phyloP scores from a whole-genome alignment of 2,888 invertebrate species.

The Tetranychus truncatus region DNA sequence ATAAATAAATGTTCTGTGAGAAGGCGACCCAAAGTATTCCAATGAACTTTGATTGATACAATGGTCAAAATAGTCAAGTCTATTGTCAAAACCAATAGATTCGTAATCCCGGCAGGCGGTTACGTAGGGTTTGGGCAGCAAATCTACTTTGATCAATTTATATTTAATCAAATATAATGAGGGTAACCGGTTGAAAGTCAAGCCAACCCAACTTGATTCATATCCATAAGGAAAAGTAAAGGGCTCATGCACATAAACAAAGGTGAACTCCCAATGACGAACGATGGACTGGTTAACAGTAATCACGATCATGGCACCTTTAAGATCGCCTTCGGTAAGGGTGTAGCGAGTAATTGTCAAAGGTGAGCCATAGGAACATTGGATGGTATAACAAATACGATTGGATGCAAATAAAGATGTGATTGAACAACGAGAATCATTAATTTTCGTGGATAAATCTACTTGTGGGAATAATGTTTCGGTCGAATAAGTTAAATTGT shows the following conservation, averaged over 20 bases:
- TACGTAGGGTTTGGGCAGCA: background rate
- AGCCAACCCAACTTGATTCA: background rate
- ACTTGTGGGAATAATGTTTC: background rate
- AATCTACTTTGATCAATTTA: background rate
- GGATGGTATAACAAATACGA: background rate
- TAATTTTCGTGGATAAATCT: background rate
- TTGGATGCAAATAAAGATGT: background rate
- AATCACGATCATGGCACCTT: background rate
- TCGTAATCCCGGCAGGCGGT: background rate
- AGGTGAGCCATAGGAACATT: background rate
- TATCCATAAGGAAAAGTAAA: background rate
- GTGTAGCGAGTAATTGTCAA: background rate
- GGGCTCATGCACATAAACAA: background rate
- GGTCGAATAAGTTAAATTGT: background rate
- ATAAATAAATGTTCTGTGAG: background rate
- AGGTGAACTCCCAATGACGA: background rate
- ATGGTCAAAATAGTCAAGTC: background rate
- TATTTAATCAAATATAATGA: background rate
- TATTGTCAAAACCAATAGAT: background rate
- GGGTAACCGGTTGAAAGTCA: background rate
- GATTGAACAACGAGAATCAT: background rate
- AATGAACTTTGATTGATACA: background rate
- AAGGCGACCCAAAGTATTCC: background rate
- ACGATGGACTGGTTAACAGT: background rate
- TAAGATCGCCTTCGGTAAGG: background rate